phyloP scores from a whole-genome alignment of 2,888 invertebrate genomes.

The Agriopis leucophaearia region DNA sequence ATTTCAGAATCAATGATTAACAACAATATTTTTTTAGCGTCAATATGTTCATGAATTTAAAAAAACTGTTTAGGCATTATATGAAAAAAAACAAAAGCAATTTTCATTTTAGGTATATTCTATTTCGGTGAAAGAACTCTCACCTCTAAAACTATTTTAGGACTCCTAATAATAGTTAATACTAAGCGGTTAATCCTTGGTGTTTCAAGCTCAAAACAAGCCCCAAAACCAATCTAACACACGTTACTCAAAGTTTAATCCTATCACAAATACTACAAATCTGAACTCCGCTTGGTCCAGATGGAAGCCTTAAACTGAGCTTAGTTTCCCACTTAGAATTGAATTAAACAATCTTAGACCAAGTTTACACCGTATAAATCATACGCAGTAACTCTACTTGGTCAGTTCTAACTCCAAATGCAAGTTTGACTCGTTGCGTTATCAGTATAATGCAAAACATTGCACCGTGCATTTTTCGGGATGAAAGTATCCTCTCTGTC shows the following conservation, averaged over 20 bases:
- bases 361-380: conserved; percentile 47
- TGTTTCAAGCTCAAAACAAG: background rate
- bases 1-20: no score
- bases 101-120: no score
- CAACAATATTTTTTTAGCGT: no score
- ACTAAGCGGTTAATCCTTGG: no score
- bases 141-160: no score
- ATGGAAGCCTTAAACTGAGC: conserved; percentile 59
- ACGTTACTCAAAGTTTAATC: conserved; percentile 26
- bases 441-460: background rate
- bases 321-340: conserved; percentile 64
- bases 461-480: no score
- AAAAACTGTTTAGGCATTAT: no score
- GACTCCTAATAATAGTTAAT: no score
- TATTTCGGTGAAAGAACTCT: no score
- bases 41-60: no score
- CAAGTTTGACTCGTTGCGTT: background rate
- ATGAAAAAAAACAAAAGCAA: no score
- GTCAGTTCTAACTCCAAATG: background rate
- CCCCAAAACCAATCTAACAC: conserved; percentile 21
- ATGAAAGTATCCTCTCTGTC: no score
- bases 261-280: conserved; percentile 29
- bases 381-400: conserved; percentile 23
- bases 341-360: conserved; percentile 64
- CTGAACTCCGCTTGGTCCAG: conserved; percentile 40